phyloP scores from a whole-genome alignment of 2,888 invertebrate species.

The Cheiracanthium punctorium region DNA sequence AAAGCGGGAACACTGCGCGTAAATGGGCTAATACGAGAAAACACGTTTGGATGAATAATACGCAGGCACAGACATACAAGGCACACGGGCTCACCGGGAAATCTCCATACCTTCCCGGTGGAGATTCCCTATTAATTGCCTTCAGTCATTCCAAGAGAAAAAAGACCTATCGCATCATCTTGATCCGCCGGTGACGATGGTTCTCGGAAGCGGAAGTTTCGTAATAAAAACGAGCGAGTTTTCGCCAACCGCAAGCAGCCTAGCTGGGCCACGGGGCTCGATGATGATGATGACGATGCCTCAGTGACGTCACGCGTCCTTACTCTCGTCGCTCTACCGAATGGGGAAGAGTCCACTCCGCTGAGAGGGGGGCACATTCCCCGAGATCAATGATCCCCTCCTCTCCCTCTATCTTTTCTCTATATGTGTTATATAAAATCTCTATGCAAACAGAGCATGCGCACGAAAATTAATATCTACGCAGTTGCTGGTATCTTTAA shows the following conservation, averaged over 20 bases:
- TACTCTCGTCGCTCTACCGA: constrained; percentile 64
- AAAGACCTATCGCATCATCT: no score
- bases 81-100: no score
- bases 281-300: constrained; percentile 69
- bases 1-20: no score
- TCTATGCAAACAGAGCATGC: not conserved
- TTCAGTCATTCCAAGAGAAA: no score
- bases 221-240: not conserved
- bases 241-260: constrained; percentile 21
- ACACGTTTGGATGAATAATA: no score
- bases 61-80: no score
- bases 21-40: no score
- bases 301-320: constrained; percentile 69
- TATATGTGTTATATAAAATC: constrained; percentile 58
- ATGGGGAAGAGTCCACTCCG: constrained; percentile 28
- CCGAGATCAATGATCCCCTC: constrained; percentile 58
- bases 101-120: no score
- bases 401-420: constrained; percentile 9
- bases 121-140: no score
- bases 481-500: no score
- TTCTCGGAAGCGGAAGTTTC: not conserved
- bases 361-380: constrained; percentile 19
- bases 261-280: constrained; percentile 34
- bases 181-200: no score
- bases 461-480: not conserved